Percentiles rank a stretch among this genome's conserved stretches.
These are phyloP conservation scores for Euura saliciscinereae DNA, from an alignment of 1,140 invertebrate species.

Conservation along the genomic window DNA sequence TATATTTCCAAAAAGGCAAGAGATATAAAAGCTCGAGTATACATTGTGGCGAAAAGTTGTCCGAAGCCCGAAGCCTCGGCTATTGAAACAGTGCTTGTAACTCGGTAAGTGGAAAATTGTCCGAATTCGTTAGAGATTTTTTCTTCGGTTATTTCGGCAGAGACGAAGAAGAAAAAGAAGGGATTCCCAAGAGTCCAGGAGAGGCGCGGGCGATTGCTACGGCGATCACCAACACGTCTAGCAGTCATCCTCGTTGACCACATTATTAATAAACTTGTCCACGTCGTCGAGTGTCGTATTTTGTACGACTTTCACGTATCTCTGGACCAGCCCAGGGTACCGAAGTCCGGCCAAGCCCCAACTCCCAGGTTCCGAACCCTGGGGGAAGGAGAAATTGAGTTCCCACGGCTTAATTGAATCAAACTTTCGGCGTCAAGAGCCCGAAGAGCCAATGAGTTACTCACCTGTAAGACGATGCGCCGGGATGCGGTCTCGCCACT, in stretches of 20 bases:
- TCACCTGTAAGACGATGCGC: background rate
- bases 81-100: background rate
- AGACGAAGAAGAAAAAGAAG: background rate
- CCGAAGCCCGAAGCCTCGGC: background rate
- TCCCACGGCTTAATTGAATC: conserved; percentile 2
- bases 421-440: conserved; percentile 5
- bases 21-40: background rate
- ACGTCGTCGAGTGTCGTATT: conserved; percentile 3
- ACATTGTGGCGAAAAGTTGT: background rate
- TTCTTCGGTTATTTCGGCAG: background rate
- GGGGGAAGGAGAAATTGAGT: background rate
- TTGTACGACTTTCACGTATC: conserved; percentile 5
- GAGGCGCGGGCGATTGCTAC: background rate
- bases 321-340: background rate
- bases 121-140: background rate
- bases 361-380: background rate
- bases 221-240: background rate
- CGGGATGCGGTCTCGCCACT: too few species aligned
- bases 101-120: background rate
- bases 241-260: background rate
- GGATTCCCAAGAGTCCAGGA: background rate
- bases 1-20: background rate
- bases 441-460: background rate
- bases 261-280: conserved; percentile 6
- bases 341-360: background rate